Base-by-base conservation (phyloP, 2,888 invertebrate species). In the Bedellia somnulentella region DNA sequence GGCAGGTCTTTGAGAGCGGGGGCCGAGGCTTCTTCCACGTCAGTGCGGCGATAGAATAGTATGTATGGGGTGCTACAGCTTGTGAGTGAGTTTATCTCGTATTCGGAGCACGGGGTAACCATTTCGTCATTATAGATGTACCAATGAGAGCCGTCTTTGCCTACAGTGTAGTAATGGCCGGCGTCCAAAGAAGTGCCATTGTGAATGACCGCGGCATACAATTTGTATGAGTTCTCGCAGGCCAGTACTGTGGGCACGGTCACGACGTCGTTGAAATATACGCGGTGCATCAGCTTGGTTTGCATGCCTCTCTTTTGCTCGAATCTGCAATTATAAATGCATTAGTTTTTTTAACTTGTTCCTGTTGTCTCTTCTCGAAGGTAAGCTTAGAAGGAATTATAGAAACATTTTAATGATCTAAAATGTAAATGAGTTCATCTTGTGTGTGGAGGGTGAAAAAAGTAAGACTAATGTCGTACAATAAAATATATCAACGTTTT, bases 91-190 rank as follows among this genome's bases (percentile, higher is more conserved):
- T 82, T 81, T 26, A 89, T 66, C 31, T 85, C 81, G 1, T 75
- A 66, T 5, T 83, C 76, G 5, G 80, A 76, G 9, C 82, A 78
- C 23, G 60, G 54, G 1, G 80, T 78, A 1, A 93, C 89, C n/a
- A 78, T 66, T 35, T 82, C 85, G 45, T 93, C 93, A 49, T 92
- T 90, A 49, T 89, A 90, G 48, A 85, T 81, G 53, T 82, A 87
- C 93, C 93, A 93, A 18, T 80, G 67, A 32, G 75, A 71, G 11
- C 59, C 63, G 48, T 87, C 87, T 18, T 82, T 80, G 1, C 88
- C 90, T 35, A 89, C 83, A 0, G 91, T 90, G 54, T 89, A 91
- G 55, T 93, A 93, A 52, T 93, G 93, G 0, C 93, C 93, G 1
- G 88, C 87, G 49, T 93, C 89, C 38, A 90, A 83, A 29, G 86